phyloP scores from a whole-genome alignment of 2,797 vertebrate species.

The Lophius americanus region DNA sequence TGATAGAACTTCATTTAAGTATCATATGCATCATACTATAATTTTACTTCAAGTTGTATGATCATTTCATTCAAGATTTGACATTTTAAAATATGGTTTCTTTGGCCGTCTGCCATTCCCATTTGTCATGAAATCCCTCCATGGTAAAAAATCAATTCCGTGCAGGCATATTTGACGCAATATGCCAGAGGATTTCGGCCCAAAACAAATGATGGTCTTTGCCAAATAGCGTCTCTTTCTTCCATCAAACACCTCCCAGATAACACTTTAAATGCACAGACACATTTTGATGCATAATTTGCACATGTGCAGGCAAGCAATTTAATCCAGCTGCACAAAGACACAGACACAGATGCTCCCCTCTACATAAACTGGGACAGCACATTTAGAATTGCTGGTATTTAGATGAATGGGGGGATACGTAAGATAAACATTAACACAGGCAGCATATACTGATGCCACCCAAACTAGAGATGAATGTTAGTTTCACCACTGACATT shows the following conservation, averaged over 20 bases:
- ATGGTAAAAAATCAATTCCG: slow-evolving; percentile 8
- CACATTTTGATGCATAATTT: slow-evolving; percentile 26
- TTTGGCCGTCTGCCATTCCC: slow-evolving; percentile 6
- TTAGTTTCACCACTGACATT: neutral
- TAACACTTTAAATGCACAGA: slow-evolving; percentile 25
- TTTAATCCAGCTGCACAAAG: slow-evolving; percentile 21
- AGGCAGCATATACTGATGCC: slow-evolving; percentile 5
- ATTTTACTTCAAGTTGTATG: too few species aligned
- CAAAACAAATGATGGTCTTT: slow-evolving; percentile 23
- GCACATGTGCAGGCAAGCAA: slow-evolving; percentile 12
- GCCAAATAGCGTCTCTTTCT: slow-evolving; percentile 6
- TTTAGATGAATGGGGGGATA: slow-evolving; percentile 27
- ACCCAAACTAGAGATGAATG: slow-evolving; percentile 6
- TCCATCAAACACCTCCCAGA: slow-evolving; percentile 13
- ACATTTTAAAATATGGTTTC: slow-evolving; percentile 15
- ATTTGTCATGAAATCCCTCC: slow-evolving; percentile 21
- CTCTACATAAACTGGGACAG: slow-evolving; percentile 12
- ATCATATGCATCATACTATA: too few species aligned
- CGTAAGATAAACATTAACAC: slow-evolving; percentile 16
- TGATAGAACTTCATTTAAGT: too few species aligned
- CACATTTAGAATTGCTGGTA: slow-evolving; percentile 20
- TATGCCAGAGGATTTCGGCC: slow-evolving; percentile 15
- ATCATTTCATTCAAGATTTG: slow-evolving; percentile 2
- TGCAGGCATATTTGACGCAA: slow-evolving; percentile 25
- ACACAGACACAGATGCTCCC: slow-evolving; percentile 5